Percentiles rank a stretch among this genome's conserved stretches.
phyloP scores from a whole-genome alignment of 1,140 invertebrate species.

The Zaprionus nigranus region DNA sequence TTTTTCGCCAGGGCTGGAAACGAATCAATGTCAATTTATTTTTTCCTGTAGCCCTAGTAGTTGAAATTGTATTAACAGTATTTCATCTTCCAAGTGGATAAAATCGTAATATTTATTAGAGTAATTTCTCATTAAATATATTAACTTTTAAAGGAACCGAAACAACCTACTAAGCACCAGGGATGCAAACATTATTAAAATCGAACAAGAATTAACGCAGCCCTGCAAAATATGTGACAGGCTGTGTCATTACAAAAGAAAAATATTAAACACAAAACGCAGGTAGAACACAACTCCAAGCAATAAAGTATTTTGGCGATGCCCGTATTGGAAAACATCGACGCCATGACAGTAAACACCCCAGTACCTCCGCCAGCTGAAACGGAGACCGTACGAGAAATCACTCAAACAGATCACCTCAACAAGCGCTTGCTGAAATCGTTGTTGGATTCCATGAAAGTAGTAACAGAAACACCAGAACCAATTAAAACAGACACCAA shows the following conservation, averaged over 20 bases:
- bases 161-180: background rate
- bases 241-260: slow-evolving; percentile 27
- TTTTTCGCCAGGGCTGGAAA: slow-evolving; percentile 8
- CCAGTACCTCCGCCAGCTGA: slow-evolving; percentile 51
- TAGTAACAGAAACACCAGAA: slow-evolving; percentile 27
- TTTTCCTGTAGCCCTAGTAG: slow-evolving; percentile 31
- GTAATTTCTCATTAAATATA: too few species aligned
- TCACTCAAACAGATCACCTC: slow-evolving; percentile 78
- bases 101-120: too few species aligned
- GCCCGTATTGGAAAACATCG: slow-evolving; percentile 63
- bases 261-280: background rate
- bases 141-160: background rate
- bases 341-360: slow-evolving; percentile 50
- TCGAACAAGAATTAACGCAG: background rate
- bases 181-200: background rate
- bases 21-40: background rate
- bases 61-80: background rate
- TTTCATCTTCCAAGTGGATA: too few species aligned
- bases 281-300: slow-evolving; percentile 1
- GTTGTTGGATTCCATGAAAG: slow-evolving; percentile 71
- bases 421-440: slow-evolving; percentile 73
- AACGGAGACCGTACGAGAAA: slow-evolving; percentile 51
- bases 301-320: slow-evolving; percentile 35
- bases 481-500: slow-evolving; percentile 36
- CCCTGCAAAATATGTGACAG: background rate